Conservation (phyloP, 2,797 vertebrate genomes). For the Acanthornis magna region DNA sequence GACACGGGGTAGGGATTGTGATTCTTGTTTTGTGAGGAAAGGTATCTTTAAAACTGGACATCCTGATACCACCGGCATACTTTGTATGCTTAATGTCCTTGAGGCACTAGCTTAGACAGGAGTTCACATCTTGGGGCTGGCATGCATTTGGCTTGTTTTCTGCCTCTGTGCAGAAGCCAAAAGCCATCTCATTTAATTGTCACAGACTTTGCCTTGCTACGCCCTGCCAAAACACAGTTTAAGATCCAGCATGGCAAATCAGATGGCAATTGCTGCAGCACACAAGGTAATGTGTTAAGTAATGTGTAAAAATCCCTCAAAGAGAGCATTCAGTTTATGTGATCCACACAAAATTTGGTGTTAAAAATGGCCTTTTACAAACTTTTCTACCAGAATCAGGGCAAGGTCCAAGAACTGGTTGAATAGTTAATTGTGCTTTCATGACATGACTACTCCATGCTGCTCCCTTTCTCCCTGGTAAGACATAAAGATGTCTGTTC, state of each 20-base stretch:
- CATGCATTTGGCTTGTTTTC: neutral
- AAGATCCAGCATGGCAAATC: neutral
- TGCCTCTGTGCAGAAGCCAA: neutral
- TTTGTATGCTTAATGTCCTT: neutral
- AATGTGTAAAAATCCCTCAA: neutral
- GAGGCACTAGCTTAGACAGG: neutral
- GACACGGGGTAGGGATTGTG: neutral
- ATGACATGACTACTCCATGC: neutral
- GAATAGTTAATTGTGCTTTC: neutral
- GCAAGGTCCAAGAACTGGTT: neutral
- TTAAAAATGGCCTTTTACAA: neutral
- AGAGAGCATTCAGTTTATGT: neutral
- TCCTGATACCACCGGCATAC: neutral
- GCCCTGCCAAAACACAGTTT: neutral
- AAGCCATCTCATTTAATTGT: neutral
- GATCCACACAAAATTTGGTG: neutral
- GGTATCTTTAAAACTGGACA: neutral
- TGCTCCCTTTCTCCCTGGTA: neutral
- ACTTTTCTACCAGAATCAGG: neutral
- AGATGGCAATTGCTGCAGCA: neutral
- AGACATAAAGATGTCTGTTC: neutral
- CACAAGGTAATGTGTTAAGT: neutral
- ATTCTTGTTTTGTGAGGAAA: neutral
- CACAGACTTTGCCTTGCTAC: neutral
- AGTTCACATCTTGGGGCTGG: neutral